phyloP scores from a whole-genome alignment of 1,140 invertebrate genomes.

The Scaptomyza montana region DNA sequence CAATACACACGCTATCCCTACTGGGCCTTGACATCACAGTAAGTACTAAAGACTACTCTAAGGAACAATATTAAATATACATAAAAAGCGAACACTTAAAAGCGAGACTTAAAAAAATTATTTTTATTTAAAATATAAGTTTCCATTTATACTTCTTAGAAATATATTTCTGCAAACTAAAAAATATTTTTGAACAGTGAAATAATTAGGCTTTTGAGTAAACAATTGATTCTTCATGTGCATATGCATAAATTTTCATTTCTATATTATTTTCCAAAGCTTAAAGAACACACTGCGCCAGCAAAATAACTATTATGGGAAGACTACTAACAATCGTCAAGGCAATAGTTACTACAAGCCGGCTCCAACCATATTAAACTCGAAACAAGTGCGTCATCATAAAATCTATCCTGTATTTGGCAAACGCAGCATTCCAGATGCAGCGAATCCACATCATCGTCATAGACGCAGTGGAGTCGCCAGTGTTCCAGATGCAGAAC shows the following conservation, averaged over 20 bases:
- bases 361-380: not conserved
- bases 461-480: conserved; percentile 83
- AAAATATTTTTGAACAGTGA: too few relatives aligned
- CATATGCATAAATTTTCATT: not conserved
- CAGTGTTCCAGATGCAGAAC: conserved; percentile 52
- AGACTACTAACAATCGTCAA: not conserved
- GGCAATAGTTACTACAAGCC: conserved; percentile 5
- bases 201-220: too few relatives aligned
- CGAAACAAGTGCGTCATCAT: conserved; percentile 43
- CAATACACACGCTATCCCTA: conserved; percentile 64
- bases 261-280: not conserved
- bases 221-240: too few relatives aligned
- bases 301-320: conserved; percentile 34
- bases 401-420: conserved; percentile 85
- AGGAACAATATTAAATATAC: not conserved
- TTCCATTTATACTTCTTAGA: too few relatives aligned
- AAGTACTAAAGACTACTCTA: not conserved
- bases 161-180: too few relatives aligned
- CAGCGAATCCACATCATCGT: conserved; percentile 80
- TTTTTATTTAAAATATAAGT: too few relatives aligned
- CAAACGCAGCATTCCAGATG: conserved; percentile 84
- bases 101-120: too few relatives aligned
- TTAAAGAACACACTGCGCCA: not conserved
- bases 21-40: conserved; percentile 61
- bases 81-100: too few relatives aligned